Percentiles rank a stretch among this genome's conserved stretches.
Conservation (phyloP, 2,113 vertebrate species). For the Piprites chloris region DNA sequence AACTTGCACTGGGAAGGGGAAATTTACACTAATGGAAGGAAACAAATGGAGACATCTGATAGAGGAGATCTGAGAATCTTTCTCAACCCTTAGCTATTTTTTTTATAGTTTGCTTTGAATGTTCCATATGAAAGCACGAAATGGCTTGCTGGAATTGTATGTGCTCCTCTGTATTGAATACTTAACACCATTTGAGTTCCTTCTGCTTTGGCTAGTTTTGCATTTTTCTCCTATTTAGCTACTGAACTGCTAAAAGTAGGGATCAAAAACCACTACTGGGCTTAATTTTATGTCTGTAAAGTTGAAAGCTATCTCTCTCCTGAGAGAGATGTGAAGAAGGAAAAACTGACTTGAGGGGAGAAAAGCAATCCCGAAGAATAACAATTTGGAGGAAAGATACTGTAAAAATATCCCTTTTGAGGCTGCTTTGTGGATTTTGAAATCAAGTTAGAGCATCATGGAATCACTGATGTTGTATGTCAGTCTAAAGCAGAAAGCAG, state of each 20-base stretch:
- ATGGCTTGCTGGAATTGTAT: neutral
- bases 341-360: neutral
- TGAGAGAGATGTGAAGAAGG: neutral
- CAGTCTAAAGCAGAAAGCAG: neutral
- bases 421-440: neutral
- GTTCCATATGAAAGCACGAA: neutral
- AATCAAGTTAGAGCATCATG: neutral
- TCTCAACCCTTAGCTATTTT: neutral
- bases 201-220: neutral
- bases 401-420: neutral
- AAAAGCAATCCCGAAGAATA: neutral
- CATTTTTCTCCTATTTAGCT: neutral
- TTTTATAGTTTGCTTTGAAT: neutral
- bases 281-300: neutral
- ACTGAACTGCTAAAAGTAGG: neutral
- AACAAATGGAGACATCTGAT: constrained; percentile 64
- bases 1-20: constrained; percentile 56
- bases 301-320: neutral
- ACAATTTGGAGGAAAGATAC: neutral
- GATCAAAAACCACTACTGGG: neutral
- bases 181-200: neutral
- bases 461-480: neutral
- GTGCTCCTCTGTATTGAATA: neutral
- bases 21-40: constrained; percentile 63
- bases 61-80: constrained; percentile 45